Base-by-base conservation (phyloP, 2,888 invertebrate species). In the Malthinus seriepunctatus region DNA sequence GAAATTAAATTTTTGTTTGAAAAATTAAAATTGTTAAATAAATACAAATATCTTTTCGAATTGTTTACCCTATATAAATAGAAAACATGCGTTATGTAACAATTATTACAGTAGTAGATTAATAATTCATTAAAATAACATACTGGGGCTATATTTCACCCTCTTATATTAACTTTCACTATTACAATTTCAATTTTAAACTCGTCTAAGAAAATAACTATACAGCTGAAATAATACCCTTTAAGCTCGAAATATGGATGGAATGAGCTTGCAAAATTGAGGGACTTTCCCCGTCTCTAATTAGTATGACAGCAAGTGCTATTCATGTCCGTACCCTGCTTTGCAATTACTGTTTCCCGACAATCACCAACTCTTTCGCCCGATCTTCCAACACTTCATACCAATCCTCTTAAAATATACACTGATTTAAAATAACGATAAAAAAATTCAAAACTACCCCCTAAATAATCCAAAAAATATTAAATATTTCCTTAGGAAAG, bases 291-390 rank as follows among this genome's bases (percentile, higher is more conserved):
- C 60, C 60, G 60, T 63, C 63, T 66, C 63, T 66, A 67, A 67
- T 67, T 67, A 67, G 66, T 65, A 66, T 62, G 63, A 66, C 66
- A 66, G 61, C 66, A 64, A 67, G 67, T 67, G 66, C 65, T 65
- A 65, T 65, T 65, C 66, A 66, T 66, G 67, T 67, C 63, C 62
- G 62, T 60, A 45, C 49, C 53, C 60, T 64, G 65, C 66, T 65
- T 65, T 66, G 58, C 66, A 67, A 67, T 67, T 66, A 66, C 63
- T 57, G 60, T 38, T 60, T 60, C 56, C 56, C 51, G 56, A 60
- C 56, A 60, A 60, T 60, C 49, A 51, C 52, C 46, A 60, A 60
- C 60, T 60, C 56, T 60, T 56, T 60, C 60, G 38, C 37, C 51
- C 60, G 23, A 42, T 12, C 15, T 42, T 15, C 55, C 11, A 45